Conservation (phyloP, 2,888 invertebrate genomes). For the Camponotus fellah region DNA sequence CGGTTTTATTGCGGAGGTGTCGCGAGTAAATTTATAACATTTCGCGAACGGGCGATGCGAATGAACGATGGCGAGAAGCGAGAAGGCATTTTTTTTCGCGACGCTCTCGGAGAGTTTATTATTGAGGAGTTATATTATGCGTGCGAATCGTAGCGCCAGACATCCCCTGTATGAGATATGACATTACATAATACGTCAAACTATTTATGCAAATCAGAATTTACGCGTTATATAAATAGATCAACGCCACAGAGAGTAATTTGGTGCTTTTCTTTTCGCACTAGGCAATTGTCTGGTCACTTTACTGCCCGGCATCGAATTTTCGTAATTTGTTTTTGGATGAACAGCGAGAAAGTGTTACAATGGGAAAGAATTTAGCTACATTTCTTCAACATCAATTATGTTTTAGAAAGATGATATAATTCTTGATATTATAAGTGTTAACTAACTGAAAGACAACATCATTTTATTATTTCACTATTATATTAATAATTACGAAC, state of each 20-base stretch:
- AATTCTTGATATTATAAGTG: background rate
- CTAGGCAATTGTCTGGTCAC: constrained; percentile 63
- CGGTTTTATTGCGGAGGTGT: constrained; percentile 31
- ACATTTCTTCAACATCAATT: background rate
- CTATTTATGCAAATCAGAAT: constrained; percentile 75
- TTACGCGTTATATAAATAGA: constrained; percentile 75
- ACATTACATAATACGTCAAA: constrained; percentile 70
- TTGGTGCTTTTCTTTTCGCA: constrained; percentile 67
- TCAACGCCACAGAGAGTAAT: constrained; percentile 32
- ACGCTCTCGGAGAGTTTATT: constrained; percentile 14
- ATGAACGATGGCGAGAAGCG: constrained; percentile 21
- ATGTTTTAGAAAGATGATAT: constrained; percentile 6
- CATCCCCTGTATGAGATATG: constrained; percentile 33
- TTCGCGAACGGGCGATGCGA: constrained; percentile 1
- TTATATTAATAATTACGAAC: background rate
- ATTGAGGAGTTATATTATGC: constrained; percentile 48
- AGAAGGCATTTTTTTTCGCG: constrained; percentile 32
- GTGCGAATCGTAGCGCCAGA: constrained; percentile 24
- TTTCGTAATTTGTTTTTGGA: constrained; percentile 29
- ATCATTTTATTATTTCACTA: background rate
- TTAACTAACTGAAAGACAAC: background rate
- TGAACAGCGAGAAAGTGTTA: constrained; percentile 20
- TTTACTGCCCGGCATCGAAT: background rate
- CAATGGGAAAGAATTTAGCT: constrained; percentile 27
- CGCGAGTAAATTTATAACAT: constrained; percentile 32